phyloP scores from a whole-genome alignment of 2,888 invertebrate genomes.

The Drosophila falleni region DNA sequence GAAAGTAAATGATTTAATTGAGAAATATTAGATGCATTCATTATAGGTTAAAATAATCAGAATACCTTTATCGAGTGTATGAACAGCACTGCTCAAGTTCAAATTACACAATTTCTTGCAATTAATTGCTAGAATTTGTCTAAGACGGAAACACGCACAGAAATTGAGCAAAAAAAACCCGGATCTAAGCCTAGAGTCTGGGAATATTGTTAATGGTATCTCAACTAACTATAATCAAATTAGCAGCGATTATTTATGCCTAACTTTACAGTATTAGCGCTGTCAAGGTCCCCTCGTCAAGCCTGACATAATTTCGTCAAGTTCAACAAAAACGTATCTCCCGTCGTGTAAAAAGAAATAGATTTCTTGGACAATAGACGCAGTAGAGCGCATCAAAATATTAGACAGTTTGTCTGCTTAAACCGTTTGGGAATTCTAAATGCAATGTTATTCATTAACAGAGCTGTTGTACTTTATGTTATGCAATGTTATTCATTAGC shows the following conservation, averaged over 20 bases:
- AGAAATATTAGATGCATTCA: not conserved
- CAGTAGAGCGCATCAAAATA: conserved; percentile 11
- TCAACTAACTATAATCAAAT: conserved; percentile 39
- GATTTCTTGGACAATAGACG: conserved; percentile 1
- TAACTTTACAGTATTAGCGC: conserved; percentile 3
- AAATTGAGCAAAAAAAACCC: conserved; percentile 7
- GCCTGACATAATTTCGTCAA: conserved; percentile 41
- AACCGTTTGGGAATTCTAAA: not conserved
- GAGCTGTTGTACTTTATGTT: no score
- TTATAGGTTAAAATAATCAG: not conserved
- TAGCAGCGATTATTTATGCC: conserved; percentile 41
- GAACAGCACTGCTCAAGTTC: conserved; percentile 28
- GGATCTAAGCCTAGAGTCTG: conserved; percentile 36
- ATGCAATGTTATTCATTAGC: not conserved
- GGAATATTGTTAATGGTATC: conserved; percentile 32
- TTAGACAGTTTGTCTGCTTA: not conserved
- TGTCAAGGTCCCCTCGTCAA: conserved; percentile 13
- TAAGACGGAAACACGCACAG: conserved; percentile 42
- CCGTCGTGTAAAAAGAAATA: conserved; percentile 3
- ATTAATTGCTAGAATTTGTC: conserved; percentile 37
- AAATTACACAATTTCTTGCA: conserved; percentile 47
- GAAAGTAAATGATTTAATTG: no score
- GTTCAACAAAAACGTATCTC: not conserved
- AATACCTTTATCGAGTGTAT: not conserved
- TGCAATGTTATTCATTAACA: not conserved